A percentile compares a stretch with the other conserved stretches of the same genome.
These are phyloP conservation scores for Mus minutoides DNA, from an alignment of 2,797 vertebrate genomes.

Conservation along the genomic window DNA sequence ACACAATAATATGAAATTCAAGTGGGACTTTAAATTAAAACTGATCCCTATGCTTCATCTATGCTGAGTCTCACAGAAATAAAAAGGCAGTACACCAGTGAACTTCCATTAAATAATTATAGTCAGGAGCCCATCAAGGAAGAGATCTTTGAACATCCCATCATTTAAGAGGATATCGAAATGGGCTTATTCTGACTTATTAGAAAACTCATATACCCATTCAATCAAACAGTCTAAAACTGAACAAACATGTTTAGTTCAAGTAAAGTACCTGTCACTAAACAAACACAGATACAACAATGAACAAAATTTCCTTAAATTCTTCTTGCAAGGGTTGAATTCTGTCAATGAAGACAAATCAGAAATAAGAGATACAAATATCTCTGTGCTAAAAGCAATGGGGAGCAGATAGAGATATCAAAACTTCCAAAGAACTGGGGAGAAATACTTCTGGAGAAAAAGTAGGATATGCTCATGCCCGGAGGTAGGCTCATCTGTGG, in stretches of 20 bases:
- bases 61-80: background rate
- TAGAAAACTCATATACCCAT: background rate
- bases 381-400: background rate
- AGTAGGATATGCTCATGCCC: background rate
- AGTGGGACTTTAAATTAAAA: background rate
- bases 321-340: background rate
- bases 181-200: background rate
- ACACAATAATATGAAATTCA: conserved; percentile 4
- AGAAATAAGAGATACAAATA: background rate
- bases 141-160: background rate
- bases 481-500: background rate
- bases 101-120: background rate
- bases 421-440: background rate
- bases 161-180: background rate
- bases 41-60: background rate
- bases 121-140: background rate
- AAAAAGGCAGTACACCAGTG: background rate
- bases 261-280: background rate
- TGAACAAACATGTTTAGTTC: background rate
- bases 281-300: conserved; percentile 24
- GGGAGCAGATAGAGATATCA: background rate
- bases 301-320: background rate
- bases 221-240: background rate
- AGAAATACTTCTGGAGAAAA: conserved; percentile 16
- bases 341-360: background rate